Base-by-base conservation (phyloP, 2,888 invertebrate species). In the Drosophila setosimentum region DNA sequence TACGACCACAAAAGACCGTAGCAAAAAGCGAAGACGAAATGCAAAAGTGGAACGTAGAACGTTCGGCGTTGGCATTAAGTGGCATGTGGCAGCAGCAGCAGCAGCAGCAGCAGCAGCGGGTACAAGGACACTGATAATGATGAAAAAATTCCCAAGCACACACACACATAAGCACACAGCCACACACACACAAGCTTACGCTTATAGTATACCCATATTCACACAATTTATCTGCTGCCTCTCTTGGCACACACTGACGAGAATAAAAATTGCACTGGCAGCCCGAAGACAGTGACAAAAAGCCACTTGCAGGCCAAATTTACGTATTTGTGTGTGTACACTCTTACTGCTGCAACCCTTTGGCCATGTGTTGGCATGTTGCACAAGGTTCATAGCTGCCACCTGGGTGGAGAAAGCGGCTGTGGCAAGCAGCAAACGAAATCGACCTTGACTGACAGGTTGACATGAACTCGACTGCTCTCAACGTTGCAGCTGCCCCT, bases 361-460 rank as follows among this genome's bases (percentile, higher is more conserved):
- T 75, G 48, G 49, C 53, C 51, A 54, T 65, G 51, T 48, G 74
- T 33, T 68, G 74, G 61, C 58, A 61, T 78, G 71, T 63, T 78
- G 73, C 80, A 76, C 80, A 76, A 64, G 76, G 69, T 73, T 60
- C 68, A 80, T 57, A 58, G 82, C 70, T 76, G 68, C 65, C 68
- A 80, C 78, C 76, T 65, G 64, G 60, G 51, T 55, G 16, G 59
- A 11, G 49, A 55, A 54, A 49, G 51, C 37, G 45, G 49, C 35
- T 57, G 54, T 54, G 55, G 68, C 69, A 64, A 59, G 66, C 72
- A 72, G 72, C 73, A 83, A 88, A 78, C 87, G 87, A 89, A 88
- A 88, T 82, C 87, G 87, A 89, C 87, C 87, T 87, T 87, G 87
- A 87, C 87, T 87, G 87, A 83, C 89, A 87, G 89, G 89, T 87